Base-by-base conservation (phyloP, 2,113 vertebrate species). In the Amazona vittata region DNA sequence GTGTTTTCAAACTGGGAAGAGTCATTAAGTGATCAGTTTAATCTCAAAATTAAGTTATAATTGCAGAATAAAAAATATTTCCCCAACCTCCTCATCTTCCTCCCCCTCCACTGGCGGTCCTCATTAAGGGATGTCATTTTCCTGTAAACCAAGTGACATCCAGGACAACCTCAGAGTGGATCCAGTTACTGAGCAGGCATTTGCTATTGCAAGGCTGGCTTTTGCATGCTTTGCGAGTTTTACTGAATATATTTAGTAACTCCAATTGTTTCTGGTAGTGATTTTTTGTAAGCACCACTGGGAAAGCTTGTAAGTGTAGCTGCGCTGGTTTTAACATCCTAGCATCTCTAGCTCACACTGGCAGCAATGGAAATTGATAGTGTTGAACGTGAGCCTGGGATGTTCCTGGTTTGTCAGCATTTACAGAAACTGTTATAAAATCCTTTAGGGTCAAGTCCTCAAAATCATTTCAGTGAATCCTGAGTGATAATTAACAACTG, bases 161-260 rank as follows among this genome's bases (percentile, higher is more conserved):
- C 15, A 75, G 83, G 69, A 52, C 74, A 68, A 7, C 64, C 77
- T 91, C 20, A 68, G 57, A 31, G 44, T 37, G 21, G 65, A 82
- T 91, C 62, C 74, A 44, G 62, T 95, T 92, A 76, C 77, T 68
- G 64, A 75, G 65, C 73, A 92, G 64, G 20, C 50, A 0, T 59
- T 86, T 82, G 65, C 47, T 65, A 31, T 62, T 52, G 83, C 3
- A 8, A n/a, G 62, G 15, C 81, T 91, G 74, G n/a, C 41, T 93
- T 95, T 73, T 93, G 74, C 69, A 65, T 82, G 77, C 89, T 91
- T 89, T 76, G 55, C 4, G 4, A 74, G 73, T 82, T 90, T 93
- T 92, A 25, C 35, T 64, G 73, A 69, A 22, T 93, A 93, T 93
- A 90, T 96, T 94, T 95, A 95, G 93, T 86, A 96, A 93, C 84